Base-by-base conservation (phyloP, 2,888 invertebrate species). In the Anorthoa munda region DNA sequence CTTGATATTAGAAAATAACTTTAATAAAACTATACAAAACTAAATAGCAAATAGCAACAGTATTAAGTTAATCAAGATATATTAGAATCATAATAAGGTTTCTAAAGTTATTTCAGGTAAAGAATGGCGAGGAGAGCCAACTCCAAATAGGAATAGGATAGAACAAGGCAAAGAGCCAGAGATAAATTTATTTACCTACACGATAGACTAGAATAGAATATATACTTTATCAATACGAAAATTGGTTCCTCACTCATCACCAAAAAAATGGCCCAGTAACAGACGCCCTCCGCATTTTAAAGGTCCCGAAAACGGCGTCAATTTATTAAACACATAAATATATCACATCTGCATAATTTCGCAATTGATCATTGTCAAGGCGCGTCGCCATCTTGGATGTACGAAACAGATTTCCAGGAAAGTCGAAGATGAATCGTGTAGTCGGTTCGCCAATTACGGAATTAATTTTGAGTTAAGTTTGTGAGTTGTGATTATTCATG, bases 331-430 rank as follows among this genome's bases (percentile, higher is more conserved):
- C 64, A 61, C 79, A 79, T 79, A 80, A 80, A 78, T 59, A 70
- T 83, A 75, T 75, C 85, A 61, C 71, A 75, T 82, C 75, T 79
- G 56, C 78, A 66, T 74, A 86, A 73, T 73, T 74, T 76, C 18
- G 61, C 23, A 76, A 65, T 80, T 85, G 83, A 46, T 90, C 89
- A 87, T 74, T 86, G 86, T 63, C 75, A 71, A 45, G 68, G 46
- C 26, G 17, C 68, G 81, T 75, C 79, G 82, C 90, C 89, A 88
- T 89, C 85, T 89, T 88, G 75, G 84, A 82, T 70, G 86, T 85
- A 80, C 84, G 75, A 79, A 77, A 81, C 77, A 84, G 83, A 83
- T 85, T 92, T 91, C 91, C 85, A 84, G 84, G 91, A 92, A 91
- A 84, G 73, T 75, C 70, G 65, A 81, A 83, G 87, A 87, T 82